These are phyloP conservation scores for Malurus elegans DNA, from an alignment of 2,113 vertebrate species.

Conservation along the genomic window DNA sequence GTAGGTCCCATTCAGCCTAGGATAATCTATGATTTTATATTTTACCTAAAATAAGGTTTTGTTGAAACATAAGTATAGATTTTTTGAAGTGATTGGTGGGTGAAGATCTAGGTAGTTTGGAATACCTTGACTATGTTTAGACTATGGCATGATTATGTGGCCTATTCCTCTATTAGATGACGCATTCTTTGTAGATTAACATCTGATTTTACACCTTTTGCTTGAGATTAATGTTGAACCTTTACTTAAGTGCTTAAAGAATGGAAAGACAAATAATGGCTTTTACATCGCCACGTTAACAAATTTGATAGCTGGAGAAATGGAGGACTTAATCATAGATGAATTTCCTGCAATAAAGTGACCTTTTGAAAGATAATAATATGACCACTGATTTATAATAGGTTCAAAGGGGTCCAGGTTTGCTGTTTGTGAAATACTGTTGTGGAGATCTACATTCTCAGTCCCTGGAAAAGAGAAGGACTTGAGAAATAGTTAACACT, in stretches of 20 bases:
- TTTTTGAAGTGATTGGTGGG: background rate
- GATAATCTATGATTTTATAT: background rate
- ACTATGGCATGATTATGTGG: background rate
- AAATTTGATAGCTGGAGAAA: background rate
- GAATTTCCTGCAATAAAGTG: background rate
- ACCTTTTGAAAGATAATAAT: background rate
- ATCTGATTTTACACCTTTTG: background rate
- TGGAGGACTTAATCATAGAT: background rate
- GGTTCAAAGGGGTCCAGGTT: background rate
- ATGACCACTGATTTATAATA: background rate
- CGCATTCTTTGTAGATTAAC: background rate
- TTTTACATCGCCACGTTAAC: background rate
- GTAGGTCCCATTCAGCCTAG: background rate
- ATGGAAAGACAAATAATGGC: background rate
- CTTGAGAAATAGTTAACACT: background rate
- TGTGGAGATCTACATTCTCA: background rate
- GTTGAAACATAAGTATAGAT: background rate
- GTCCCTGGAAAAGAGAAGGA: background rate
- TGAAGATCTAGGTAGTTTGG: background rate
- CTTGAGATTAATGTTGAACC: background rate
- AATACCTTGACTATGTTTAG: background rate
- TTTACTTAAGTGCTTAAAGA: background rate
- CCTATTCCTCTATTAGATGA: background rate
- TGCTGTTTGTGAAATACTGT: background rate
- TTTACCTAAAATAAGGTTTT: background rate